These are phyloP conservation scores for Timandra comae DNA, from an alignment of 2,888 invertebrate genomes.

Conservation along the genomic window DNA sequence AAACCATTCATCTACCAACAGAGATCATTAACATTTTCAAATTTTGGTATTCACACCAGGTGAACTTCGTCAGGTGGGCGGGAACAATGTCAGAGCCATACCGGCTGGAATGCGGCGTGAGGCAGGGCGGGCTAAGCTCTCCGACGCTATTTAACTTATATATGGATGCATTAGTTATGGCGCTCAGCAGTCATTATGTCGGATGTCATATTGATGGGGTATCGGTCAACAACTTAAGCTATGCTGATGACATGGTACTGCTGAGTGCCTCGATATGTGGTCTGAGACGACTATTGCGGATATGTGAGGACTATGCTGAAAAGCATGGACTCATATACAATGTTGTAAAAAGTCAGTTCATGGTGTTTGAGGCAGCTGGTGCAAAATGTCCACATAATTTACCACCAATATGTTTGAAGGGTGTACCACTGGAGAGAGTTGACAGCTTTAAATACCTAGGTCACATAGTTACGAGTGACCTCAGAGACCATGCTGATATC, in stretches of 20 bases:
- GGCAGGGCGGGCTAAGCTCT: slow-evolving; percentile 20
- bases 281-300: slow-evolving; percentile 8
- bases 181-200: slow-evolving; percentile 14
- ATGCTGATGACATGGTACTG: slow-evolving; percentile 21
- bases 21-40: neutral
- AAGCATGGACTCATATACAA: slow-evolving; percentile 12
- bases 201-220: slow-evolving; percentile 16
- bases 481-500: slow-evolving; percentile 8
- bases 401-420: slow-evolving; percentile 1
- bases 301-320: slow-evolving; percentile 11
- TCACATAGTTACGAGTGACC: slow-evolving; percentile 8
- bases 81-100: slow-evolving; percentile 7
- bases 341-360: slow-evolving; percentile 5
- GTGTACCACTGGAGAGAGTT: neutral
- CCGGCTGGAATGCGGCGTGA: slow-evolving; percentile 17
- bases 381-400: neutral
- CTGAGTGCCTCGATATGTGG: slow-evolving; percentile 12
- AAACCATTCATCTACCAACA: neutral
- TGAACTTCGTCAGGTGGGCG: slow-evolving; percentile 14
- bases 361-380: slow-evolving; percentile 5
- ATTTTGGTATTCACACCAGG: slow-evolving; percentile 13
- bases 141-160: slow-evolving; percentile 18
- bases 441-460: slow-evolving; percentile 14
- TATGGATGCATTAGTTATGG: slow-evolving; percentile 14
- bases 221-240: slow-evolving; percentile 15